These are phyloP conservation scores for Liolophura sinensis DNA, from an alignment of 1,140 invertebrate species.

Conservation along the genomic window DNA sequence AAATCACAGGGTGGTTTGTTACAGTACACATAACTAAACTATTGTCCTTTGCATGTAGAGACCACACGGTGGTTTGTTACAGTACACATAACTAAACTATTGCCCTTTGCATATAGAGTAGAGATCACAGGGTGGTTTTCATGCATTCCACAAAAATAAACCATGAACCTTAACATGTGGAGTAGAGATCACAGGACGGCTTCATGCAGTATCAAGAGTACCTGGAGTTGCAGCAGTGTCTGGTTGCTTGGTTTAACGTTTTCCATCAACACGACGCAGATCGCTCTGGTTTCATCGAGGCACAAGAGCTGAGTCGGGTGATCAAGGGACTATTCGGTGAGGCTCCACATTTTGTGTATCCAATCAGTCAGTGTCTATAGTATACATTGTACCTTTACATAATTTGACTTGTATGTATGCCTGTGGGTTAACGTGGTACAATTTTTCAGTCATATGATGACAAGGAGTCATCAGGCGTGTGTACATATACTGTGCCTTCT, in stretches of 20 bases:
- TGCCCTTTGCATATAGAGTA: too few species aligned
- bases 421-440: background rate
- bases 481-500: too few species aligned
- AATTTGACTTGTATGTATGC: background rate
- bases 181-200: conserved; percentile 36
- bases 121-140: too few species aligned
- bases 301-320: conserved; percentile 37
- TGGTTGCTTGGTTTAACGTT: conserved; percentile 41
- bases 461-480: too few species aligned
- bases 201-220: conserved; percentile 53
- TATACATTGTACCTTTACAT: background rate
- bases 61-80: too few species aligned
- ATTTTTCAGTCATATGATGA: too few species aligned
- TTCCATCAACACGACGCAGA: conserved; percentile 41
- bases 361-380: background rate
- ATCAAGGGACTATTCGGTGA: conserved; percentile 40
- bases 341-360: conserved; percentile 3
- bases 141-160: too few species aligned
- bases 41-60: too few species aligned
- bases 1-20: too few species aligned
- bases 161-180: too few species aligned
- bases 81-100: too few species aligned
- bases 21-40: too few species aligned
- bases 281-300: conserved; percentile 41
- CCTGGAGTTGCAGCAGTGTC: conserved; percentile 46